Percentiles rank a stretch among this genome's conserved stretches.
These are phyloP conservation scores for Styela plicata DNA, from an alignment of 23 tunicate genomes.

Conservation along the genomic window DNA sequence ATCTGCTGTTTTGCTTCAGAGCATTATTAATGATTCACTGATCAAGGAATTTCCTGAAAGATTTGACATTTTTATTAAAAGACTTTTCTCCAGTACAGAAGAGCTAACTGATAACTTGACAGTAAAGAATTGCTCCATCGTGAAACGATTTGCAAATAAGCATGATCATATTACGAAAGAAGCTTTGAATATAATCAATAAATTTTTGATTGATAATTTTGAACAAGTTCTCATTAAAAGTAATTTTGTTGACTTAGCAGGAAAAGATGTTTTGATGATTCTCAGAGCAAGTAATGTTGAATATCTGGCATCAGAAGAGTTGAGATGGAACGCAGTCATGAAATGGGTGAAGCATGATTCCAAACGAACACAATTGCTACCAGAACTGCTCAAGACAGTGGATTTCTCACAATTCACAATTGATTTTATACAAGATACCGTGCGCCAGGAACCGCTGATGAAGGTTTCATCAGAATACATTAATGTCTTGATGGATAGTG, in stretches of 20 bases:
- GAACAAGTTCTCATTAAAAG: neutral
- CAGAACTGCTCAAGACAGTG: neutral
- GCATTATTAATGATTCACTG: neutral
- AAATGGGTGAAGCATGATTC: slow-evolving; percentile 11
- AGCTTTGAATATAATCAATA: neutral
- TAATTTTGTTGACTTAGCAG: neutral
- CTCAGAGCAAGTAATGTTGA: neutral
- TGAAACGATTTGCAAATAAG: neutral
- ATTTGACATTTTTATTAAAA: neutral
- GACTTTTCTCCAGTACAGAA: neutral
- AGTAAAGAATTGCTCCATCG: neutral
- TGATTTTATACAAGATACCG: neutral
- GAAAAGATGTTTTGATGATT: neutral
- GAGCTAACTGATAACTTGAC: neutral
- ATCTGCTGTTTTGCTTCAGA: neutral
- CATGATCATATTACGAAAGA: neutral
- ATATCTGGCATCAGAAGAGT: neutral
- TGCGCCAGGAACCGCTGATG: neutral
- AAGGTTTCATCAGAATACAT: neutral
- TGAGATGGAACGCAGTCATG: slow-evolving; percentile 8
- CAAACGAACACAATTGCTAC: neutral
- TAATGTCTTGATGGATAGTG: neutral
- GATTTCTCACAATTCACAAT: neutral
- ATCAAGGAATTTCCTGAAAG: neutral
- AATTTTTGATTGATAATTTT: neutral